phyloP scores from a whole-genome alignment of 2,888 invertebrate genomes.

The Laspeyria flexula region DNA sequence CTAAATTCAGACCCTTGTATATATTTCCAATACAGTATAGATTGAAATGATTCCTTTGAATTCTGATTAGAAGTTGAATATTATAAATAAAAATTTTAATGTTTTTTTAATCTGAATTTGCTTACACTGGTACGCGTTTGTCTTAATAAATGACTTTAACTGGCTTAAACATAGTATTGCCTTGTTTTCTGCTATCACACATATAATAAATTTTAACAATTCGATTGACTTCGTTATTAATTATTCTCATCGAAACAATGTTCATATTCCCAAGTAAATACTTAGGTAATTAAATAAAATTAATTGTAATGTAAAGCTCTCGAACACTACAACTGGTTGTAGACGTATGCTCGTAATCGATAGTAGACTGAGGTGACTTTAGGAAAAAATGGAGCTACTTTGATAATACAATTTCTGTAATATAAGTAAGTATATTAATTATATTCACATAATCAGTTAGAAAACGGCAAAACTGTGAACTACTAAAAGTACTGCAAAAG shows the following conservation, averaged over 20 bases:
- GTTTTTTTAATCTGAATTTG: conserved; percentile 28
- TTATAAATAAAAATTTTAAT: conserved; percentile 19
- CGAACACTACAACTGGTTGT: background rate
- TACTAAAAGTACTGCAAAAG: too few species aligned
- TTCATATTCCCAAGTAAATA: background rate
- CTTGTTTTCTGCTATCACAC: conserved; percentile 6
- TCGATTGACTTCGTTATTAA: background rate
- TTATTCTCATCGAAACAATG: background rate
- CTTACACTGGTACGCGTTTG: conserved; percentile 37
- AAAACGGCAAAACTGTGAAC: too few species aligned
- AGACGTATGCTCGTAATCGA: too few species aligned
- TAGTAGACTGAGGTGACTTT: too few species aligned
- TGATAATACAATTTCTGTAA: too few species aligned
- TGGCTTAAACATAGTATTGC: conserved; percentile 46
- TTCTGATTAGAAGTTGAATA: conserved; percentile 48
- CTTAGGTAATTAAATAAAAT: conserved; percentile 2
- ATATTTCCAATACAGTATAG: conserved; percentile 3
- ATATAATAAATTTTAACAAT: background rate
- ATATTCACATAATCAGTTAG: too few species aligned
- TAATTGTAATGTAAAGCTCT: conserved; percentile 7
- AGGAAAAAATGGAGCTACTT: too few species aligned
- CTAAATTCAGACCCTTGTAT: conserved; percentile 6
- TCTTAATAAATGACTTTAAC: conserved; percentile 22
- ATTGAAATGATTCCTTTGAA: conserved; percentile 56
- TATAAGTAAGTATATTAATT: too few species aligned